Base-by-base conservation (phyloP, 2,797 vertebrate genomes). In the Pangasius krempfi region DNA sequence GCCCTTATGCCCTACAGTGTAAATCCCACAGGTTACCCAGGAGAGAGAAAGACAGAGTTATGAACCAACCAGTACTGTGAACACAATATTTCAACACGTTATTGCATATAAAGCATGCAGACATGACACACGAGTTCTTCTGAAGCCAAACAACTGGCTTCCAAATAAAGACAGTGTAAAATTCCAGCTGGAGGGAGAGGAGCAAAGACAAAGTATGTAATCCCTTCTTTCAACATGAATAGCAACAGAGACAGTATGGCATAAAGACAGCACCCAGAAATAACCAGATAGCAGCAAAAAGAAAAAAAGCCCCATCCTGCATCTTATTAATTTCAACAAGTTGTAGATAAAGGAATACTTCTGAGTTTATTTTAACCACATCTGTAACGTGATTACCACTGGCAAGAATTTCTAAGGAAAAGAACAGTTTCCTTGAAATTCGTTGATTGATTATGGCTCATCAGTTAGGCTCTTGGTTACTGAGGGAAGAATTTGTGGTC, bases 1-100 rank as follows among this genome's bases (percentile, higher is more conserved):
- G 93, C 96, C 96, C 94, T 93, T 94, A 91, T 94, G 93, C 91
- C 95, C 96, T 97, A 94, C 93, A 91, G 92, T 92, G 91, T 89
- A 91, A 90, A 95, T 93, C 94, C 94, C 91, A 92, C 80, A 90
- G 89, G 88, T 89, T 87, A 78, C 86, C 87, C 85, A 84, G 89
- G 87, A 91, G 58, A 88, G 68, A 90, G 85, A 91, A 86, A 89
- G 88, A 91, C 78, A 91, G 80, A 91, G 87, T 91, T 91, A 91
- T 79, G 75, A 86, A 84, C 47, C 60, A 84, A 72, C 72, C 86
- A 80, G 72, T 54, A 84, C 60, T 88, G 70, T 33, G 84, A 89
- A 89, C 16, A 50, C n/a, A 52, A 86, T 86, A 90, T 70, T 88
- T 87, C 78, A 90, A 86, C 80, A 88, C 82, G 52, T 83, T 81